Conservation (phyloP, 2,113 vertebrate species). For the Phoenicopterus ruber region DNA sequence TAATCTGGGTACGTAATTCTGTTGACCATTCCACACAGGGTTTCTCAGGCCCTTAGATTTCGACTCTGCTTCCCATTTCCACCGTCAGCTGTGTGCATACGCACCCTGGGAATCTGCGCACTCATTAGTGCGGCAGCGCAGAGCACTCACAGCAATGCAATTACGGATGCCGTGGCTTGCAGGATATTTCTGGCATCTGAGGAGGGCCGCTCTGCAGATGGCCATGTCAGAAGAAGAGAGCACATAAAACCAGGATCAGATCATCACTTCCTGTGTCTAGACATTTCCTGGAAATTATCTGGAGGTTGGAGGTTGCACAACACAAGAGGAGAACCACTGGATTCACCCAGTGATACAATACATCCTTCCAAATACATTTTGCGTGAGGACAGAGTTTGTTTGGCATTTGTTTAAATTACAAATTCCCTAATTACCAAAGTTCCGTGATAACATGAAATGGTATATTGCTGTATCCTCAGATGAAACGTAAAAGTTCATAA, state of each 20-base stretch:
- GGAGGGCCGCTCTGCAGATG: background rate
- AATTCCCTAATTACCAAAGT: background rate
- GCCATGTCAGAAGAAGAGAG: background rate
- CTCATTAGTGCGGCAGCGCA: background rate
- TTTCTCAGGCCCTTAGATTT: background rate
- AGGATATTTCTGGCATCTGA: background rate
- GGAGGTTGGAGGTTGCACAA: background rate
- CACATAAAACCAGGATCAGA: background rate
- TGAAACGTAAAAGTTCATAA: background rate
- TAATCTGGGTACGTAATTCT: background rate
- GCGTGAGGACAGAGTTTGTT: no score
- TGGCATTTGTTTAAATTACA: background rate
- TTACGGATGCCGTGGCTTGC: background rate
- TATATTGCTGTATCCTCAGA: background rate
- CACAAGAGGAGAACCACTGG: background rate
- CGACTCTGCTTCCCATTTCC: background rate
- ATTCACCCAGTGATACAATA: background rate
- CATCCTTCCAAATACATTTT: background rate
- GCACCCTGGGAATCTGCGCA: background rate
- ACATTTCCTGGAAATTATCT: background rate
- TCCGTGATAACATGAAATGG: background rate
- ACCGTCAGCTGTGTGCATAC: background rate
- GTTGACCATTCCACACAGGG: background rate
- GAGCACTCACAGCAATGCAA: background rate
- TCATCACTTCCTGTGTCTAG: background rate